phyloP scores from a whole-genome alignment of 1,140 invertebrate genomes.

The Belonocnema kinseyi region DNA sequence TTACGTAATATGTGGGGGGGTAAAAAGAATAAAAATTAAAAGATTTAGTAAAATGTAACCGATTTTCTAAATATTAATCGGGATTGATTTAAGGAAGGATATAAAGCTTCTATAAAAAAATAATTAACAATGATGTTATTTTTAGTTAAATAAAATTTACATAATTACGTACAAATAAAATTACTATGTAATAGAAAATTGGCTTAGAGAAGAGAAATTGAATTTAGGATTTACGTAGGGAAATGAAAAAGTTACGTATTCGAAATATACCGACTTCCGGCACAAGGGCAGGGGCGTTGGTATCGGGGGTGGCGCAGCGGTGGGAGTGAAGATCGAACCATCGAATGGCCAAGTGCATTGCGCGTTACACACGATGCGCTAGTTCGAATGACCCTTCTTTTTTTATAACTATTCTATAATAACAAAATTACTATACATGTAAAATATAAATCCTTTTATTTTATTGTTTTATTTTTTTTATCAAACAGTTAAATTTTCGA shows the following conservation, averaged over 20 bases:
- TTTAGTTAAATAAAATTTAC: too few species aligned
- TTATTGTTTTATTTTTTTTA: too few species aligned
- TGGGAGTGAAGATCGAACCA: slow-evolving; percentile 16
- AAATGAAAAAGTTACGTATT: background rate
- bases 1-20: too few species aligned
- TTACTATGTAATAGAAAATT: background rate
- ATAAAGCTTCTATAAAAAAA: too few species aligned
- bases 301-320: background rate
- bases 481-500: too few species aligned
- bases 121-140: too few species aligned
- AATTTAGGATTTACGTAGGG: background rate
- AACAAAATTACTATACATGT: background rate
- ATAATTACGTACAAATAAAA: background rate
- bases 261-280: slow-evolving; percentile 18
- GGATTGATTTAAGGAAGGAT: too few species aligned
- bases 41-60: too few species aligned
- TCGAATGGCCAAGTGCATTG: slow-evolving; percentile 7
- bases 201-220: background rate
- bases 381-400: background rate
- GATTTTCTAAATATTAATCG: too few species aligned
- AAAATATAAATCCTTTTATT: too few species aligned
- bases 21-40: too few species aligned
- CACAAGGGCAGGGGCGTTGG: slow-evolving; percentile 10
- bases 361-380: slow-evolving; percentile 21
- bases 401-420: background rate